Evolutionary conservation across 2,113 vertebrate genomes (phyloP), one percentile per base, ranked within the genome.

Genomic region (Melanerpes formicivorus): DNA sequence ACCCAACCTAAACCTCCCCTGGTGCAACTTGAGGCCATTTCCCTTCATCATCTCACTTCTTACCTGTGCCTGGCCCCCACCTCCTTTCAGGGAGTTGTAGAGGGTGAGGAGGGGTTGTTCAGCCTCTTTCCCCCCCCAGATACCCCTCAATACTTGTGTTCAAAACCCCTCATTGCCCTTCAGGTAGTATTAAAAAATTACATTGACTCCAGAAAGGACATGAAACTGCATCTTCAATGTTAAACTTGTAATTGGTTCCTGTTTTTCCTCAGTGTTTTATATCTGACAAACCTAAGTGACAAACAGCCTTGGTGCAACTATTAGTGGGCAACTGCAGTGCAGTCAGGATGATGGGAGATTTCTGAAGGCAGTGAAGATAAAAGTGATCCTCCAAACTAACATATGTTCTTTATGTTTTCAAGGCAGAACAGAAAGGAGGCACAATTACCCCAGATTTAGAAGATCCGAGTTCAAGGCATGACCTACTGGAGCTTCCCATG

Each of bases 191-290:
- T 52, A 22, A 42, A 42, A 74, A 27, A 82, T 15, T 30, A 16
- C 13, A 32, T 2, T 9, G 48, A 4, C 72, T 84, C 30, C 58
- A 30, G 72, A 72, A 84, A 48, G 70, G 44, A 90, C 72, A 84
- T 25, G 14, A 63, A 93, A 86, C 91, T 29, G 76, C 65, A 83
- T 83, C 93, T 93, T 95, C 91, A 93, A 92, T 88, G 80, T 46
- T 54, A 78, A 88, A 64, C 59, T 63, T 66, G 76, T 71, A 88
- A 27, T 85, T 86, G 76, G 76, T 71, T 84, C 59, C 91, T 44
- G 6, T 84, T 96, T 93, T 54, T 11, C 80, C 80, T 58, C 22
- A 3, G 19, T 60, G 65, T 84, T 92, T 89, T 79, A 10, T 70
- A 78, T 74, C 14, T 17, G 87, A 16, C 1, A 14, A 46, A 37